Conservation (phyloP, 2,113 vertebrate genomes). For the Pan troglodytes region NHGRI_mPanTro3-v2.1_pri NC_072401.2:82997501-82998000, state of each 20-base stretch:
- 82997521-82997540: not conserved
- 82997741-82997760: not conserved
- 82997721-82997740: not conserved
- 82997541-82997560: not conserved
- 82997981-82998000: conserved; percentile 35
- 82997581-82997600: not conserved
- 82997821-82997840: not conserved
- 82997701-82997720: not conserved
- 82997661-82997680: not conserved
- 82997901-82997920: not conserved
- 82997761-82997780: conserved; percentile 14
- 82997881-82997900: not conserved
- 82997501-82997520: not conserved
- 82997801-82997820: not conserved
- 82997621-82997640: not conserved
- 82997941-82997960: not conserved
- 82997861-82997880: not conserved
- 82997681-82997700: conserved; percentile 20
- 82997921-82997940: not conserved
- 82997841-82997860: not conserved
- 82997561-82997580: not conserved
- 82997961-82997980: not conserved
- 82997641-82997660: conserved; percentile 20
- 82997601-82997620: not conserved
- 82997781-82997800: not conserved